These are phyloP conservation scores for Paelopatides confundens DNA, from an alignment of 53 echinoderm and acorn worm genomes.

Conservation along the genomic window DNA sequence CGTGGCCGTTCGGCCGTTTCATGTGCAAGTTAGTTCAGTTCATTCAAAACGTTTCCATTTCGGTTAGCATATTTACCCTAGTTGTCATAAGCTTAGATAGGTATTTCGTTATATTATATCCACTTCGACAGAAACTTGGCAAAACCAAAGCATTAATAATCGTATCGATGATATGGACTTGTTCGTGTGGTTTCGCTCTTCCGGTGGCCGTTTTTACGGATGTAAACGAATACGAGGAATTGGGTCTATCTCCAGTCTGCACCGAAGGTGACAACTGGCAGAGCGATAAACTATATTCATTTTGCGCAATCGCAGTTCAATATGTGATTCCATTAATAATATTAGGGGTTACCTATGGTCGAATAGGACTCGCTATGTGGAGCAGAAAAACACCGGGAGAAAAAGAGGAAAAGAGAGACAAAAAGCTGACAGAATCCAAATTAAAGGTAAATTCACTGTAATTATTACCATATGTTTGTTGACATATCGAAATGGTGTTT, in stretches of 20 bases:
- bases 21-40: conserved; percentile 88
- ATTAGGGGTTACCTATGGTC: conserved; percentile 74
- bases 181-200: conserved; percentile 72
- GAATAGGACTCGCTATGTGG: conserved; percentile 87
- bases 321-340: conserved; percentile 90
- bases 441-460: conserved; percentile 66
- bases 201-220: conserved; percentile 78
- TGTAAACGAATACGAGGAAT: conserved; percentile 48
- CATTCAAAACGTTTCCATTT: conserved; percentile 90
- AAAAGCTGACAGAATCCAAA: conserved; percentile 83
- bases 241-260: conserved; percentile 56
- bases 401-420: conserved; percentile 81
- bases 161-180: conserved; percentile 79
- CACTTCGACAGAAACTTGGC: conserved; percentile 79
- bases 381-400: conserved; percentile 91
- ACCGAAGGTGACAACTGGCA: conserved; percentile 71
- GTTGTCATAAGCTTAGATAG: conserved; percentile 94
- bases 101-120: conserved; percentile 91
- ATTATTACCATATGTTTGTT: too few relatives aligned
- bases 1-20: conserved; percentile 88
- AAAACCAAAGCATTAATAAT: conserved; percentile 73
- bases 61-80: conserved; percentile 95
- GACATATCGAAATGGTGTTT: too few relatives aligned
- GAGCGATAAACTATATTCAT: conserved; percentile 69
- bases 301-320: conserved; percentile 73